Percentiles rank a stretch among this genome's conserved stretches.
These are phyloP conservation scores for Heliocidaris tuberculata DNA, from an alignment of 35 echinoderm and acorn worm genomes.

Conservation along the genomic window DNA sequence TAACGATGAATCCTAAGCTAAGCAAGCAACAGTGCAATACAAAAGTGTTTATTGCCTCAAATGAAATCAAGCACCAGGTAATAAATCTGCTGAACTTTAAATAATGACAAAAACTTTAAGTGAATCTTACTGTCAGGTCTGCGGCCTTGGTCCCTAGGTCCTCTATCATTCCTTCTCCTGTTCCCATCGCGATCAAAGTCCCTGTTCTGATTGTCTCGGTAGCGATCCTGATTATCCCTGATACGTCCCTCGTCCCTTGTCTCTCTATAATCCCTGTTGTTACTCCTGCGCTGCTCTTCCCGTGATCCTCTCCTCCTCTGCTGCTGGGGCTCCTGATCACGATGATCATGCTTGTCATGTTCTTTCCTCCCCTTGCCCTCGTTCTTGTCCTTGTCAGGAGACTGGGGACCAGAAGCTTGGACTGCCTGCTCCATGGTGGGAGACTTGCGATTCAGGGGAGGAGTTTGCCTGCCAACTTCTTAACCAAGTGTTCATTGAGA, in stretches of 20 bases:
- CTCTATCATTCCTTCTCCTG: constrained; percentile 44
- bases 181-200: constrained; percentile 47
- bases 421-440: constrained; percentile 99
- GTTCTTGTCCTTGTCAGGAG: constrained; percentile 62
- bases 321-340: neutral
- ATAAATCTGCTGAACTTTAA: no score
- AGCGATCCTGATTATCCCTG: constrained; percentile 41
- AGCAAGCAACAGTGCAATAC: no score
- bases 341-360: constrained; percentile 31
- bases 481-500: neutral
- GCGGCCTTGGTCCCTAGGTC: constrained; percentile 33
- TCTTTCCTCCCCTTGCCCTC: constrained; percentile 29
- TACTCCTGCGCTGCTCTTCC: constrained; percentile 38
- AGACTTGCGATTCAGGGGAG: constrained; percentile 69
- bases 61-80: no score
- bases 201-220: constrained; percentile 43
- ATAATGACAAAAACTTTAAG: no score
- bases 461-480: constrained; percentile 51
- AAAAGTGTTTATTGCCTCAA: no score
- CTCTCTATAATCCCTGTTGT: neutral
- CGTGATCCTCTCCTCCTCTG: constrained; percentile 39
- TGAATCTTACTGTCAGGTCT: constrained; percentile 17
- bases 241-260: neutral
- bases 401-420: constrained; percentile 82
- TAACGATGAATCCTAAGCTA: no score